These are phyloP conservation scores for Crambe crambe DNA, from an alignment of 37 sponge, comb jelly and placozoan species.

Conservation along the genomic window DNA sequence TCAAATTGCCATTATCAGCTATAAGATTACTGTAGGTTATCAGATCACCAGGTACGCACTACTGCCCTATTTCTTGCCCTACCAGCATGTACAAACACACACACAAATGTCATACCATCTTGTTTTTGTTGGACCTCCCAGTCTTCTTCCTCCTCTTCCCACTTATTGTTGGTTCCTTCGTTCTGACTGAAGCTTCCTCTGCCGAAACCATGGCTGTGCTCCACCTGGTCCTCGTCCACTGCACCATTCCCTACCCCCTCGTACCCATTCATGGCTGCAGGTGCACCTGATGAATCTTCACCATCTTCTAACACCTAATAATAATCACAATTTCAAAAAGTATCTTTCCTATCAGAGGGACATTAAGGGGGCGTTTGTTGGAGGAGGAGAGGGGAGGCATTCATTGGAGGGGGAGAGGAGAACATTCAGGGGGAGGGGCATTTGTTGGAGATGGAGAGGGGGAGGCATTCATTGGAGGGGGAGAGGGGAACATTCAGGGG, in stretches of 20 bases:
- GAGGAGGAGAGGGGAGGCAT: background rate
- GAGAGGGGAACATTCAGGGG: background rate
- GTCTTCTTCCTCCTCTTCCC: slow-evolving; percentile 44
- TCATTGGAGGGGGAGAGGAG: background rate
- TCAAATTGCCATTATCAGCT: no score
- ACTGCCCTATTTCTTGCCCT: no score
- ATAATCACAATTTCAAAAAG: background rate
- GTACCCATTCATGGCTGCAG: background rate
- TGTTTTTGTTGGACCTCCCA: slow-evolving; percentile 25
- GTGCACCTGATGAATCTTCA: background rate
- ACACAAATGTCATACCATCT: no score
- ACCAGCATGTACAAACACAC: no score
- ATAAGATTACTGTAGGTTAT: no score
- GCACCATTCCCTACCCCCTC: background rate
- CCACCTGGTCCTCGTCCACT: slow-evolving; percentile 12
- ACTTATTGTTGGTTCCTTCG: background rate
- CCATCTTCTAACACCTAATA: background rate
- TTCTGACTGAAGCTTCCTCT: slow-evolving; percentile 6
- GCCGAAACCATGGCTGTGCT: background rate
- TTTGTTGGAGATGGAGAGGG: background rate
- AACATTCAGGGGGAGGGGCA: background rate
- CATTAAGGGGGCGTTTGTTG: no score
- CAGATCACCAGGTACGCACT: no score
- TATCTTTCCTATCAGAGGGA: no score
- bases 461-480: background rate